Conservation (phyloP, 2,113 vertebrate genomes). For the Hippolais icterina region DNA sequence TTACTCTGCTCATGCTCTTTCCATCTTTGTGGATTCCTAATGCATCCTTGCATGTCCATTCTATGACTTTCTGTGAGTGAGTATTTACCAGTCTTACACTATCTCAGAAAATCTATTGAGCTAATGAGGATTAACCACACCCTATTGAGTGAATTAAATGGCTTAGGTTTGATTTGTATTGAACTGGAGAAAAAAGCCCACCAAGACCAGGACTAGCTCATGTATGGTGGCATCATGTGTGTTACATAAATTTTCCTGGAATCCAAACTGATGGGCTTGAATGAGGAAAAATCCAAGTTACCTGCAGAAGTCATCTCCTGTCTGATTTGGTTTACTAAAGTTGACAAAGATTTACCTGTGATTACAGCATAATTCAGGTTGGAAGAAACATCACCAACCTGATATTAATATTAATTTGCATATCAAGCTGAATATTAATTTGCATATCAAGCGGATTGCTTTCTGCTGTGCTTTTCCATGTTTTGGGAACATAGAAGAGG, state of each 20-base stretch:
- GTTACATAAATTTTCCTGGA: background rate
- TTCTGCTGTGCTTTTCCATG: background rate
- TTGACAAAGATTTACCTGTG: background rate
- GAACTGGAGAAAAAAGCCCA: background rate
- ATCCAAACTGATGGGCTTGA: background rate
- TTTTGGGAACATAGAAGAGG: background rate
- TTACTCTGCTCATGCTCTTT: background rate
- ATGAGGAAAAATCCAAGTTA: background rate
- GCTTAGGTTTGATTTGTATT: background rate
- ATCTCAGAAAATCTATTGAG: background rate
- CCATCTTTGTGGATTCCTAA: background rate
- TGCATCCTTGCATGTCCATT: background rate
- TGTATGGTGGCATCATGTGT: background rate
- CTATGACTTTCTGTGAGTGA: background rate
- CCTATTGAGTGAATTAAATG: background rate
- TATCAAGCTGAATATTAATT: background rate
- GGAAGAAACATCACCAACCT: background rate
- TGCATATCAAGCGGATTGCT: background rate
- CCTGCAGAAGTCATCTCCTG: background rate
- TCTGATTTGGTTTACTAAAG: background rate
- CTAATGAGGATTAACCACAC: background rate
- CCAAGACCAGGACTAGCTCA: background rate
- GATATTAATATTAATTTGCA: background rate
- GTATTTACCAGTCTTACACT: background rate
- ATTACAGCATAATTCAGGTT: background rate